Evolutionary conservation across 2,888 invertebrate species (phyloP).

Genomic region (Eremobia ochroleuca): DNA sequence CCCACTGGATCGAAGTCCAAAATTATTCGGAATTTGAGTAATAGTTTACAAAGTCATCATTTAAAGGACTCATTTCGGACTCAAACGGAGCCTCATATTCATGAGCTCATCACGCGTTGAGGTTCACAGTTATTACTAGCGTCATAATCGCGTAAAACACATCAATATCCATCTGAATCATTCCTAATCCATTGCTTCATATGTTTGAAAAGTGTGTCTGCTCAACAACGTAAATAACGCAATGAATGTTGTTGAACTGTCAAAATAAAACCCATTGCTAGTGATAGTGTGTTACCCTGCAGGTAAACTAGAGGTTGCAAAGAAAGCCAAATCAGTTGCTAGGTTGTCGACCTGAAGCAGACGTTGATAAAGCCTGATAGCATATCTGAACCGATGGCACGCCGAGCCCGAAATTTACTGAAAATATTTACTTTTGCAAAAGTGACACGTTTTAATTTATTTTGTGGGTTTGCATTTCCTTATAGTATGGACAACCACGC

Average conservation of each 20-base stretch:
- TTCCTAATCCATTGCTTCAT: no score
- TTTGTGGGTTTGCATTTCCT: conserved; percentile 21
- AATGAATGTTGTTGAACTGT: no score
- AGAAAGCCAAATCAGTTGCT: conserved; percentile 47
- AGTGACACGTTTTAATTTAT: neutral
- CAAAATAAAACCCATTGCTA: no score
- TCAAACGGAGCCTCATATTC: neutral
- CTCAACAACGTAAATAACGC: no score
- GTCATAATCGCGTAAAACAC: no score
- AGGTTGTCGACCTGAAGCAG: conserved; percentile 62
- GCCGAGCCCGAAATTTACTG: conserved; percentile 30
- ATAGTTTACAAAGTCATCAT: no score
- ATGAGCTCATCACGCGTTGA: neutral
- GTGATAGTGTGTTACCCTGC: neutral
- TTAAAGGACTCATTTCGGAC: neutral
- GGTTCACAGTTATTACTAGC: conserved; percentile 2
- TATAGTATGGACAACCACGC: neutral
- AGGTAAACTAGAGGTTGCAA: conserved; percentile 14
- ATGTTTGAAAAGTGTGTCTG: no score
- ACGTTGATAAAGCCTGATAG: conserved; percentile 58
- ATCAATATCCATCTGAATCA: neutral
- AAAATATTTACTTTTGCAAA: conserved; percentile 46
- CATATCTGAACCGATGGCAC: conserved; percentile 46
- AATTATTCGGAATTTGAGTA: no score
- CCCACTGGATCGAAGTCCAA: no score